Evolutionary conservation across 2,113 vertebrate species (phyloP).

Genomic region (Desmodus rotundus): DNA sequence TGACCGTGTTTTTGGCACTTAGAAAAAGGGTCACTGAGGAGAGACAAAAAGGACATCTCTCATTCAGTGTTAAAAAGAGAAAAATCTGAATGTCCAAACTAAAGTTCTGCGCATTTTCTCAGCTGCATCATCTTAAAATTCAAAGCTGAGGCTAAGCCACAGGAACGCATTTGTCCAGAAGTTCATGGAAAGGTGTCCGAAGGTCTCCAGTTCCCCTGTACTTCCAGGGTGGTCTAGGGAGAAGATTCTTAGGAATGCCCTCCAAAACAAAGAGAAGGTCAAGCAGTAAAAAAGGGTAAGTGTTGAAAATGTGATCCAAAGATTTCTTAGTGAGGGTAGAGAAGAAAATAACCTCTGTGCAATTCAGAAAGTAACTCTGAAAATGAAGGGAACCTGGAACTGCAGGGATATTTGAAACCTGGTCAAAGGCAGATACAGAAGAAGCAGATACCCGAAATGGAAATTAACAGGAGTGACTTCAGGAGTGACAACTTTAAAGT

Average conservation of each 20-base stretch:
- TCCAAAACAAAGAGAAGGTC: background rate
- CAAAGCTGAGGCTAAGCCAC: background rate
- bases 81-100: background rate
- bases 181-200: background rate
- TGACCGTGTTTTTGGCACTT: background rate
- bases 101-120: background rate
- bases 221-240: background rate
- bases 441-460: background rate
- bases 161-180: background rate
- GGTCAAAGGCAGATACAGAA: background rate
- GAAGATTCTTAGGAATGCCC: background rate
- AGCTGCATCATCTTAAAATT: background rate
- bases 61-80: background rate
- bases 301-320: background rate
- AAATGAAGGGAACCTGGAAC: background rate
- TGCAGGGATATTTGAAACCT: background rate
- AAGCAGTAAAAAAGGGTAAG: background rate
- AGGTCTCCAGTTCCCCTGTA: background rate
- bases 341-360: background rate
- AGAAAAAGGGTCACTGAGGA: background rate
- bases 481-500: background rate
- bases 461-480: background rate
- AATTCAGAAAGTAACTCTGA: background rate
- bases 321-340: background rate
- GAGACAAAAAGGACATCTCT: background rate